Evolutionary conservation across 2,113 vertebrate genomes (phyloP).

Genomic region (Myrmecophaga tridactyla): DNA sequence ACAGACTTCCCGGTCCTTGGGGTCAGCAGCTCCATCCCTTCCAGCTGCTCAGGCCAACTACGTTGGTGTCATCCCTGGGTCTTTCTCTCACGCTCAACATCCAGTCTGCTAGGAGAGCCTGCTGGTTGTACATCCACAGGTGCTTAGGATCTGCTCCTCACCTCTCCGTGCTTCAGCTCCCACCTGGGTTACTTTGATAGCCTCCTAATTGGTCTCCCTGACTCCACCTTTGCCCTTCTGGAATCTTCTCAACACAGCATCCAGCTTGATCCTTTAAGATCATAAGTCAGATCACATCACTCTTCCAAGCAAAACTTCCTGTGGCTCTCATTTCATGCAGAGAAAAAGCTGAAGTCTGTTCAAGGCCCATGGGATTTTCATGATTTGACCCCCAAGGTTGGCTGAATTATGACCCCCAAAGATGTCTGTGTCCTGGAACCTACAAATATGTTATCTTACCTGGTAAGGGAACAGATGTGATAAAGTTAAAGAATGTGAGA

Average conservation of each 20-base stretch:
- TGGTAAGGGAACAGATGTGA: no score
- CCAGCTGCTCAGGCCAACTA: no score
- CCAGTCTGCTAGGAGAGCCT: not conserved
- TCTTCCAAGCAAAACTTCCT: not conserved
- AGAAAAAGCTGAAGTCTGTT: not conserved
- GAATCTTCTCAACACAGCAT: not conserved
- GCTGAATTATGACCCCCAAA: not conserved
- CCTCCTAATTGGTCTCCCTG: not conserved
- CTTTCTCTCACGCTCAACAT: no score
- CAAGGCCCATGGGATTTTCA: not conserved
- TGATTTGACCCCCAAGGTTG: not conserved
- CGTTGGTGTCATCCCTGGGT: not conserved
- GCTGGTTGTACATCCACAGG: not conserved
- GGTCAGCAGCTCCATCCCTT: not conserved
- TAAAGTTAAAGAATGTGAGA: not conserved
- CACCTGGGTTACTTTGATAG: not conserved
- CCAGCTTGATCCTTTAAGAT: not conserved
- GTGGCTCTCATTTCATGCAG: not conserved
- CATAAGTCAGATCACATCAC: not conserved
- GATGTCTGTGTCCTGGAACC: not conserved
- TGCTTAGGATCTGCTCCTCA: no score
- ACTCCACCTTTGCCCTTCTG: not conserved
- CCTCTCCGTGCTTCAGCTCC: not conserved
- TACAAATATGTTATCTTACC: no score
- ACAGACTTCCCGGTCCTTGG: not conserved